A percentile compares a stretch with the other conserved stretches of the same genome.
Conservation (phyloP, 2,113 vertebrate species). For the Phalacrocorax aristotelis region DNA sequence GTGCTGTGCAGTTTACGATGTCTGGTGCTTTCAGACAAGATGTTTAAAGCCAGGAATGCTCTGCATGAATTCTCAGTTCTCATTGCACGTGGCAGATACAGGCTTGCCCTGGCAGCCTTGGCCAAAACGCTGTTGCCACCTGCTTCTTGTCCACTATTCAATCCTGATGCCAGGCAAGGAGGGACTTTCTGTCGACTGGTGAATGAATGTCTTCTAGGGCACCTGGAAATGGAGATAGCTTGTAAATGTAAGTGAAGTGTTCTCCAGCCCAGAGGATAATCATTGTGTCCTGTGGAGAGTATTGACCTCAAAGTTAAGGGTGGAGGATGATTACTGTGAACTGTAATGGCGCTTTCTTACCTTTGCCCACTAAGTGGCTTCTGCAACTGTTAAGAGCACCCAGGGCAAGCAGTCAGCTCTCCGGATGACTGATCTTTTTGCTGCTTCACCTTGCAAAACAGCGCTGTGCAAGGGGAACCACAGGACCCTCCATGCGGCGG, state of each 20-base stretch:
- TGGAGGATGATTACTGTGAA: background rate
- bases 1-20: background rate
- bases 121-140: background rate
- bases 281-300: background rate
- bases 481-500: fast-evolving
- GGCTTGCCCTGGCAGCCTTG: background rate
- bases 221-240: background rate
- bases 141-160: background rate
- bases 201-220: background rate
- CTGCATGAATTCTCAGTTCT: background rate
- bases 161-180: background rate
- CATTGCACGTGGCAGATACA: background rate
- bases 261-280: background rate
- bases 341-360: background rate
- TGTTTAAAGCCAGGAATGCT: conserved; percentile 23
- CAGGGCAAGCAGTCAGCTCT: background rate
- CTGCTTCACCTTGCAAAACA: background rate
- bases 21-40: background rate
- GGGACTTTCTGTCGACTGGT: background rate
- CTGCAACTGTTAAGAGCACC: background rate
- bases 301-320: background rate
- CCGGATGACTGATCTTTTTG: fast-evolving
- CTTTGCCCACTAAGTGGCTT: background rate
- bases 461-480: fast-evolving
- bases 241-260: background rate